Base-by-base conservation (phyloP, 2,888 invertebrate species). In the Oeneis ivallda region DNA sequence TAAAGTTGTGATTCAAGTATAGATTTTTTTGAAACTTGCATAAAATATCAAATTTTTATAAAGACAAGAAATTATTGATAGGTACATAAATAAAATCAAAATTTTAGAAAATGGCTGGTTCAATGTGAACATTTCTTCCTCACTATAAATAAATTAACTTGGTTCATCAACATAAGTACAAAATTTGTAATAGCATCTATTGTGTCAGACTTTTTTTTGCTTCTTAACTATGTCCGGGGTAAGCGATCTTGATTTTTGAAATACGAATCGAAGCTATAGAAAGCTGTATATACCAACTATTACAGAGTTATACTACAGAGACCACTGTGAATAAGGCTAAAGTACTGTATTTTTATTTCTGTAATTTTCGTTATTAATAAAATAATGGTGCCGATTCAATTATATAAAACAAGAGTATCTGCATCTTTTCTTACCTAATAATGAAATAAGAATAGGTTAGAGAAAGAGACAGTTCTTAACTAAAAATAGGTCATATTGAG, bases 111-210 rank as follows among this genome's bases (percentile, higher is more conserved):
- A 49, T 19, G 45, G 37, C 11, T 17, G 49, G 49, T 53, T 13
- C n/a, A 65, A 49, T 62, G 52, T 58, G 56, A 37, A 52, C 47
- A 47, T 53, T 50, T 37, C 54, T 57, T 66, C 58, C 53, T n/a
- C 37, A 52, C 11, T 62, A 53, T 52, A 45, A 52, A 60, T 53
- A 60, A 45, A 63, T 62, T 39, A 64, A 47, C 37, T 58, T 19
- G 32, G 62, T n/a, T n/a, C n/a, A 60, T 60, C 50, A 64, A 60
- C 53, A 58, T 69, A 69, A 69, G 69, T 69, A 69, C 69, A 39
- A 54, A 53, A 56, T 53, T 47, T 10, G 47, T 15, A 68, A 53
- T 69, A 69, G 69, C 69, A 62, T 69, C 69, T 69, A 69, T 62
- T 37, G 26, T 61, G 64, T 64, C 68, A 66, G 66, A 69, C 66